Evolutionary conservation across 1,140 invertebrate species (phyloP).

Genomic region (Pollicipes pollicipes): DNA sequence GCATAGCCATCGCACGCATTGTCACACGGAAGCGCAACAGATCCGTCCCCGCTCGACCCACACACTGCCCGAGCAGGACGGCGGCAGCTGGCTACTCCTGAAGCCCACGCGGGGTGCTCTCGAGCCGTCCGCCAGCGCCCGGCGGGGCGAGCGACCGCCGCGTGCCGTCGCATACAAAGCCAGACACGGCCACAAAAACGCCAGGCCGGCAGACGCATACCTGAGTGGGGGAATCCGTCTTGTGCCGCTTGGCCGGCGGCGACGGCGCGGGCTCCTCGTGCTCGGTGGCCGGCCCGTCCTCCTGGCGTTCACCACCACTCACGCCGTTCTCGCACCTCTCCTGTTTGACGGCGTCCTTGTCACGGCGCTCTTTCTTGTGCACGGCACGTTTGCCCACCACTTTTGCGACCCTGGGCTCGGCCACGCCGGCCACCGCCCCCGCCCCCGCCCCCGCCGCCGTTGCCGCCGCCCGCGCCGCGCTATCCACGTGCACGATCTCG

Average conservation of each 20-base stretch:
- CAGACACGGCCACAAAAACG: not conserved
- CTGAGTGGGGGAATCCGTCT: not conserved
- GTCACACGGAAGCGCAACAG: too few relatives aligned
- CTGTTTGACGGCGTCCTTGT: not conserved
- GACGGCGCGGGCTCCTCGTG: not conserved
- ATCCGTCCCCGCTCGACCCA: too few relatives aligned
- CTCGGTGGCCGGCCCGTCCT: not conserved
- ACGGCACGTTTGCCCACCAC: not conserved
- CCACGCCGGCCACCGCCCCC: too few relatives aligned
- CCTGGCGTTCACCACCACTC: not conserved
- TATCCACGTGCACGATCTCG: slow-evolving; percentile 50
- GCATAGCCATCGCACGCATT: too few relatives aligned
- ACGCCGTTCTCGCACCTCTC: not conserved
- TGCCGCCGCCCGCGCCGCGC: too few relatives aligned
- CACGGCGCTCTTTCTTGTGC: not conserved
- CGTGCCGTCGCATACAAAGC: not conserved
- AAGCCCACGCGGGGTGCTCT: too few relatives aligned
- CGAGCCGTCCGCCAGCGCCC: too few relatives aligned
- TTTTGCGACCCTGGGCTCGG: not conserved
- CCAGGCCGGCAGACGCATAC: not conserved
- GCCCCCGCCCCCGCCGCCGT: too few relatives aligned
- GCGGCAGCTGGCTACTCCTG: too few relatives aligned
- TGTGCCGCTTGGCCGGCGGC: not conserved
- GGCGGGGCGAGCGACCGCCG: not conserved
- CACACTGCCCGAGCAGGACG: too few relatives aligned